Percentiles rank a stretch among this genome's conserved stretches.
Conservation (phyloP, 1,140 invertebrate genomes). For the Phymastichus coffea region DNA sequence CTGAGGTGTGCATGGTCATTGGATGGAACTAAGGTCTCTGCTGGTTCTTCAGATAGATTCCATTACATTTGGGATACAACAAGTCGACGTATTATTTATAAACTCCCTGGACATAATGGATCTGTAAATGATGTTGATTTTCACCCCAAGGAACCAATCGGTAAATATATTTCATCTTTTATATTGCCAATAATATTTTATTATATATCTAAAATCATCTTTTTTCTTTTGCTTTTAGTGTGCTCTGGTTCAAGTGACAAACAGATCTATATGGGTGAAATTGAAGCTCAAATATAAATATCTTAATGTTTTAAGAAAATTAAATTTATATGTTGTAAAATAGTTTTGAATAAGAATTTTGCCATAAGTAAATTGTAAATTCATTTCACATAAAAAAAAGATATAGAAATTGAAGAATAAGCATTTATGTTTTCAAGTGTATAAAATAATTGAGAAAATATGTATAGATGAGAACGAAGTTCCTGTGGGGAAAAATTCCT, state of each 20-base stretch:
- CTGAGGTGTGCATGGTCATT: constrained; percentile 77
- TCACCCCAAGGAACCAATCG: constrained; percentile 91
- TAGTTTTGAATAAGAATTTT: constrained; percentile 6
- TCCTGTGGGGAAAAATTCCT: too few relatives aligned
- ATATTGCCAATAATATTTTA: constrained; percentile 32
- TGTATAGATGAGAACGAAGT: too few relatives aligned
- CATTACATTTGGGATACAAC: constrained; percentile 98
- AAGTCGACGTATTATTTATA: constrained; percentile 87
- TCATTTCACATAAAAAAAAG: too few relatives aligned
- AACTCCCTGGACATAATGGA: constrained; percentile 96
- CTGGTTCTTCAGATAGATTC: constrained; percentile 93
- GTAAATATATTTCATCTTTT: constrained; percentile 54
- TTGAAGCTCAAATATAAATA: constrained; percentile 47
- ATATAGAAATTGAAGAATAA: background rate
- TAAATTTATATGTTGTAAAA: background rate
- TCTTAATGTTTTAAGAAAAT: background rate
- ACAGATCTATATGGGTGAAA: constrained; percentile 93
- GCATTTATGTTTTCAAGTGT: background rate
- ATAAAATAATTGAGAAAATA: too few relatives aligned
- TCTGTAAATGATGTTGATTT: constrained; percentile 97
- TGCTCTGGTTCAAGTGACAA: constrained; percentile 95
- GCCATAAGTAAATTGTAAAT: too few relatives aligned
- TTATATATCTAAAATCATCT: constrained; percentile 15
- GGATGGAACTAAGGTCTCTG: constrained; percentile 77
- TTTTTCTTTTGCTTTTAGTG: constrained; percentile 63